Base-by-base conservation (phyloP, 1,140 invertebrate genomes). In the Bombus fervidus region DNA sequence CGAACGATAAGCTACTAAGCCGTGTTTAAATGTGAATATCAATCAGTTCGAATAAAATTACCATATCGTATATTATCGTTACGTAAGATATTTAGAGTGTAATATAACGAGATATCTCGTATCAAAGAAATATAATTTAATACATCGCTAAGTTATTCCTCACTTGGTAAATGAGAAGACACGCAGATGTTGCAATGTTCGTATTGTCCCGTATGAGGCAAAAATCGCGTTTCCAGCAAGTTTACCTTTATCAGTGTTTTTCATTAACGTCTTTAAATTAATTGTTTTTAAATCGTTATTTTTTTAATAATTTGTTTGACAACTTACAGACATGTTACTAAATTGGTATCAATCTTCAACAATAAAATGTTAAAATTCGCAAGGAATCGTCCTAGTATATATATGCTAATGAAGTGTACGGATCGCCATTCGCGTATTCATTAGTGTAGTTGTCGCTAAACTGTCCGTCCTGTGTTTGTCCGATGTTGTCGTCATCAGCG, bases 391-490 rank as follows among this genome's bases (percentile, higher is more conserved):
- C 3, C 8, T 69, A 39, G 15, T 53, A 37, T 18, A 2, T 10
- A 18, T 53, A 53, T 47, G 43, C 1, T 53, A 39, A 71, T 34
- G 13, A 69, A 47, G 34, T 37, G 4, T 78, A 64, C 10, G 31
- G 25, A 74, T 47, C 53, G 31, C 34, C 31, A 47, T 82, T 34
- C 53, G 37, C 28, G 39, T 37, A 62, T 74, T 75, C 72, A 76
- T 83, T 83, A 81, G 68, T 81, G 39, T 72, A 72, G 47, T 76
- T 76, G 81, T 76, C 81, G 75, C 41, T 57, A n/a, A 75, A 64
- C 39, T 43, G 59, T 41, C 57, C 43, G 39, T 34, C 53, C 71
- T 39, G 41, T 76, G 81, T 75, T 83, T 83, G 72, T 66, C 28
- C 59, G 41, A 83, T 75, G 59, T 43, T 83, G 80, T 74, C 79